Conservation (phyloP, 1,140 invertebrate genomes). For the Mactra quadrangularis region DNA sequence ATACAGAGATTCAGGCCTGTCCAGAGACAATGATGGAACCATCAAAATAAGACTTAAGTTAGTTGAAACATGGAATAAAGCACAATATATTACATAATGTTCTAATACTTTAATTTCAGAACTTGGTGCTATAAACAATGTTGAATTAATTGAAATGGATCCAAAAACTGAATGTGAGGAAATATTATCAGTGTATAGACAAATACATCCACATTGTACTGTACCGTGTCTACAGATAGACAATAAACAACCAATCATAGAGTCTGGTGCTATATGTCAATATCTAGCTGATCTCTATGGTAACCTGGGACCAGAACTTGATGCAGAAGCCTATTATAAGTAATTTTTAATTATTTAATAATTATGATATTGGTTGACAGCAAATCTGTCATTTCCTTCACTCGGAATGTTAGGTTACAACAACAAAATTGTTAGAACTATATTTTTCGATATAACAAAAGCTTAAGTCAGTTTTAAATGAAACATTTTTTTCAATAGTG, state of each 20-base stretch:
- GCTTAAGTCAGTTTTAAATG: too few relatives aligned
- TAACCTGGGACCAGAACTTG: conserved; percentile 65
- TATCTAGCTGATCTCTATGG: conserved; percentile 72
- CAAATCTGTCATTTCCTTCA: too few relatives aligned
- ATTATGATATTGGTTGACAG: background rate
- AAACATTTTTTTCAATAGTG: too few relatives aligned
- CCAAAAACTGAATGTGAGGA: conserved; percentile 28
- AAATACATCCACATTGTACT: conserved; percentile 69
- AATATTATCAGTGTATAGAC: conserved; percentile 53
- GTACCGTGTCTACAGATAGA: conserved; percentile 70
- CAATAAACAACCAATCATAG: conserved; percentile 63
- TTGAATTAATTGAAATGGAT: conserved; percentile 55
- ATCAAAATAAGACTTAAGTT: too few relatives aligned
- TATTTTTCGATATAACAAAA: too few relatives aligned
- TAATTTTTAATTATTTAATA: conserved; percentile 14
- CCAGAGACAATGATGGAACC: too few relatives aligned
- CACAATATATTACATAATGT: too few relatives aligned
- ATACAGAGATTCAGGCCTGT: too few relatives aligned
- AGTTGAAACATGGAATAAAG: too few relatives aligned
- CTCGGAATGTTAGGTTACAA: too few relatives aligned
- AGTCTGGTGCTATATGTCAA: conserved; percentile 75
- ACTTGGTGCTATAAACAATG: conserved; percentile 52
- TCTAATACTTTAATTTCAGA: conserved; percentile 63
- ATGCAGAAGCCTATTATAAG: conserved; percentile 70
- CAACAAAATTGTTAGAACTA: too few relatives aligned